A percentile compares a stretch with the other conserved stretches of the same genome.
Conservation (phyloP, 2,113 vertebrate genomes). For the Larimichthys crocea region DNA sequence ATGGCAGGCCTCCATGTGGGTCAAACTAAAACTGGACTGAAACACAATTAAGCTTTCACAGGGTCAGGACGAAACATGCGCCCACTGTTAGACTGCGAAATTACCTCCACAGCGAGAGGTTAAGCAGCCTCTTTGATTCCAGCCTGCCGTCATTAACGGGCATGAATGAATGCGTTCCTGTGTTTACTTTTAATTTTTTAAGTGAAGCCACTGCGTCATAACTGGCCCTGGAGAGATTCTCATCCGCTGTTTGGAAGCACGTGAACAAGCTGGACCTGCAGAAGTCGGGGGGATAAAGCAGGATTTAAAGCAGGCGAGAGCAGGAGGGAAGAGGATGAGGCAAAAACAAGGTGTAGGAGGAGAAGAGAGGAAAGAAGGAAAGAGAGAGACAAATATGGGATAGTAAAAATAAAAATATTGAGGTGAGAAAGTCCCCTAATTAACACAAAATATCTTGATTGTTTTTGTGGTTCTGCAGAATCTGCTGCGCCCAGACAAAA, state of each 20-base stretch:
- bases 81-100: neutral
- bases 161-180: constrained; percentile 7
- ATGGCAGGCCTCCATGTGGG: neutral
- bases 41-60: neutral
- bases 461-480: neutral
- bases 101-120: neutral
- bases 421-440: neutral
- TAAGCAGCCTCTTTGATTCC: constrained; percentile 1
- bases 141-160: neutral
- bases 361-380: neutral
- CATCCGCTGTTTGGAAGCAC: neutral
- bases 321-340: neutral
- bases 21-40: neutral
- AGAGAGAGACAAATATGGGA: neutral
- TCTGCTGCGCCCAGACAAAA: neutral
- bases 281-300: neutral
- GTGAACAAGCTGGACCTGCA: neutral
- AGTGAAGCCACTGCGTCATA: constrained; percentile 2
- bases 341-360: neutral
- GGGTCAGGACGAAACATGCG: neutral
- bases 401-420: too few species aligned
- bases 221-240: constrained; percentile 22
- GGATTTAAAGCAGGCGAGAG: neutral
- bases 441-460: neutral
- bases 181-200: constrained; percentile 3